phyloP scores from a whole-genome alignment of 2,797 vertebrate species.

The Gymnodraco acuticeps region DNA sequence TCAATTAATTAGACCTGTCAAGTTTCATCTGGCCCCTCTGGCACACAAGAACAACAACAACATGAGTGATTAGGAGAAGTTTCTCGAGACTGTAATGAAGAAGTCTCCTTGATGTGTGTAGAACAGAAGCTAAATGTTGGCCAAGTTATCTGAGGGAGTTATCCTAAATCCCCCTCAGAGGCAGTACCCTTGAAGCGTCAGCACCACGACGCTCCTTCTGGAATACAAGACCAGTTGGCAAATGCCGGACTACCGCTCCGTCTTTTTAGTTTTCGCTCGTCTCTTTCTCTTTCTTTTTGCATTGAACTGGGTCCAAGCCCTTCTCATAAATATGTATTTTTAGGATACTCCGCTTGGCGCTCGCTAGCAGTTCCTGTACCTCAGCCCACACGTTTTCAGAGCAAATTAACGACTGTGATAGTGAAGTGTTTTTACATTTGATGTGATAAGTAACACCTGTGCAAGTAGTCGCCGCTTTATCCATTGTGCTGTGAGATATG shows the following conservation, averaged over 20 bases:
- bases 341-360: conserved; percentile 59
- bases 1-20: conserved; percentile 70
- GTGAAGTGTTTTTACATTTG: conserved; percentile 50
- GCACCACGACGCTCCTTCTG: conserved; percentile 73
- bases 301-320: conserved; percentile 66
- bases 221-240: conserved; percentile 79
- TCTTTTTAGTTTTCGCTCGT: conserved; percentile 19
- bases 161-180: conserved; percentile 75
- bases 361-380: conserved; percentile 42
- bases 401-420: conserved; percentile 71
- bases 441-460: conserved; percentile 64
- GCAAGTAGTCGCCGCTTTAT: conserved; percentile 40
- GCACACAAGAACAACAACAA: conserved; percentile 49
- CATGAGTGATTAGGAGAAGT: conserved; percentile 46
- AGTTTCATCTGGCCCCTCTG: conserved; percentile 41
- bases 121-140: conserved; percentile 72
- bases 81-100: conserved; percentile 56
- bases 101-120: conserved; percentile 72
- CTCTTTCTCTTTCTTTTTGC: conserved; percentile 8
- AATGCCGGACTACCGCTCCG: conserved; percentile 27
- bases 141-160: conserved; percentile 75
- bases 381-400: conserved; percentile 35
- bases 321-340: conserved; percentile 76
- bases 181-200: conserved; percentile 80
- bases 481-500: conserved; percentile 30